phyloP scores from a whole-genome alignment of 2,797 vertebrate genomes.

The Epinephelus awoara region DNA sequence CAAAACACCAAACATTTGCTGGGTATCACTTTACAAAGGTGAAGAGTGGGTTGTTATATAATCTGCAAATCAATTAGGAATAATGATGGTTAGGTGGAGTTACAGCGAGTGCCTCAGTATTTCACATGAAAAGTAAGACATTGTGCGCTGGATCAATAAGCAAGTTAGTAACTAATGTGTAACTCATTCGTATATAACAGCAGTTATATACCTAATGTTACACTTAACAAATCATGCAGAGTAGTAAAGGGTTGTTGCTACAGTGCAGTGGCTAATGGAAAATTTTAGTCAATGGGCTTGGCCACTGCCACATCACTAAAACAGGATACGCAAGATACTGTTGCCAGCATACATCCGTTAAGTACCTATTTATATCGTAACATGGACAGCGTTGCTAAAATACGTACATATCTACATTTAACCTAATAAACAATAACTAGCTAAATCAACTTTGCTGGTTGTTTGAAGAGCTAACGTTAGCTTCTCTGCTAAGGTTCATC shows the following conservation, averaged over 20 bases:
- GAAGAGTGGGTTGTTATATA: background rate
- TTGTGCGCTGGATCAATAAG: background rate
- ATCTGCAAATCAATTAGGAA: background rate
- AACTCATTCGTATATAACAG: background rate
- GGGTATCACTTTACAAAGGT: background rate
- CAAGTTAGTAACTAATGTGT: too few relatives aligned
- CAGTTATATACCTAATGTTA: background rate
- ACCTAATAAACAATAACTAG: background rate
- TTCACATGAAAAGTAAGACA: background rate
- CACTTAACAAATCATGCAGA: background rate
- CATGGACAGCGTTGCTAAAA: background rate
- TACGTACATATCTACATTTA: accelerated
- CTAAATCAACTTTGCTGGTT: conserved; percentile 23
- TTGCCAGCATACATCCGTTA: background rate
- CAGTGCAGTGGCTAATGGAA: conserved; percentile 42
- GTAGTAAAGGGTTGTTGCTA: too few relatives aligned
- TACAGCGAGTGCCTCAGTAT: background rate
- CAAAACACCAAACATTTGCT: background rate
- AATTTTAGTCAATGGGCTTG: conserved; percentile 44
- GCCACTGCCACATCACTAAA: conserved; percentile 56
- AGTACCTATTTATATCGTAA: background rate
- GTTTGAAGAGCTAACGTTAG: conserved; percentile 27
- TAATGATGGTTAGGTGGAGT: background rate
- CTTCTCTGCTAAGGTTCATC: conserved; percentile 35
- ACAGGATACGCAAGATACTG: background rate